These are phyloP conservation scores for Salvator merianae DNA, from an alignment of 2,113 vertebrate genomes.

Conservation along the genomic window DNA sequence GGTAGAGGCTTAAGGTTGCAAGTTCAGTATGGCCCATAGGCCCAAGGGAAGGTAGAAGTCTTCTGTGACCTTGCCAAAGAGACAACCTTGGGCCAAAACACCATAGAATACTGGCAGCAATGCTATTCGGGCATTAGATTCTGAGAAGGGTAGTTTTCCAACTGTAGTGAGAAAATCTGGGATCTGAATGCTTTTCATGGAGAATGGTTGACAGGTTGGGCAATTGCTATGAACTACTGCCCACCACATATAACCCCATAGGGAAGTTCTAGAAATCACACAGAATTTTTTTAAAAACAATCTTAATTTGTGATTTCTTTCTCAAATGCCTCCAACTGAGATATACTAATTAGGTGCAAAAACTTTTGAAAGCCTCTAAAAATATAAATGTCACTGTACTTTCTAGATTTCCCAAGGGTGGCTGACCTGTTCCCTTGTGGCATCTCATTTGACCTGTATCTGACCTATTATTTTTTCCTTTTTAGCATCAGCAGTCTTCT, in stretches of 20 bases:
- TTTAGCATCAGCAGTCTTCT: background rate
- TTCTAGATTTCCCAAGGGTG: background rate
- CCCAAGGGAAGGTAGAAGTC: too few species aligned
- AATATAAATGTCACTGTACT: background rate
- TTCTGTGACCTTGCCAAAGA: too few species aligned
- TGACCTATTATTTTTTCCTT: background rate
- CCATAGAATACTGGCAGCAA: background rate
- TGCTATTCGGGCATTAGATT: background rate
- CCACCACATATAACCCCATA: background rate
- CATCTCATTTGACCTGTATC: background rate
- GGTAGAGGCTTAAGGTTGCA: too few species aligned
- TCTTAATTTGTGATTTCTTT: background rate
- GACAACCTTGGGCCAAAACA: background rate
- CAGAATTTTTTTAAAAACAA: too few species aligned
- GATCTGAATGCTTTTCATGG: background rate
- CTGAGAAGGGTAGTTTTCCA: background rate
- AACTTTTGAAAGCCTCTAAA: background rate
- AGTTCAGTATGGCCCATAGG: too few species aligned
- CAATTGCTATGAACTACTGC: background rate
- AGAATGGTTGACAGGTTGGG: background rate
- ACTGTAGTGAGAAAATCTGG: too few species aligned
- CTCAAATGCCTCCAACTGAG: conserved; percentile 11
- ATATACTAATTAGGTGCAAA: background rate
- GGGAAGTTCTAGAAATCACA: background rate
- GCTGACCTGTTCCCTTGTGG: background rate